phyloP scores from a whole-genome alignment of 2,888 invertebrate species.

The Icerya purchasi region DNA sequence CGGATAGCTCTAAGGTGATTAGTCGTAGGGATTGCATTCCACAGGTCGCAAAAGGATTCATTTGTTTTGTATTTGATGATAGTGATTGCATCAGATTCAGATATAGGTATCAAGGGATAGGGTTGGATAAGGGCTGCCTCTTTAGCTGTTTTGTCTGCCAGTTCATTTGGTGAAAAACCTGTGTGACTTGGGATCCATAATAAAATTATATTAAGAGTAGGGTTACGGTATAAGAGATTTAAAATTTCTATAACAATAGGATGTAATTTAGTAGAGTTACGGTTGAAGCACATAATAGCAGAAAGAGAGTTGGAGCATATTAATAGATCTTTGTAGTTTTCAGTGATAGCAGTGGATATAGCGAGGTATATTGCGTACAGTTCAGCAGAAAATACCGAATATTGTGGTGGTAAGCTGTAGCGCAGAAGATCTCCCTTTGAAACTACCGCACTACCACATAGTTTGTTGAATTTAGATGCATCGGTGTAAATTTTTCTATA shows the following conservation, averaged over 20 bases:
- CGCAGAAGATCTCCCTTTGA: neutral
- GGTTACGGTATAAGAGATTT: neutral
- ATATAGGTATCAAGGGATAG: neutral
- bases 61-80: neutral
- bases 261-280: neutral
- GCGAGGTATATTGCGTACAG: neutral
- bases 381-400: neutral
- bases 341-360: neutral
- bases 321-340: neutral
- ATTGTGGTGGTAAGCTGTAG: neutral
- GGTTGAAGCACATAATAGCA: neutral
- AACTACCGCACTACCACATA: neutral
- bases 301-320: neutral
- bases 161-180: neutral
- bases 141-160: neutral
- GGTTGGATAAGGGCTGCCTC: neutral
- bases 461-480: neutral
- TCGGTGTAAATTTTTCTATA: neutral
- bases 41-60: neutral
- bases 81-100: neutral
- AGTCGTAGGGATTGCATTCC: neutral
- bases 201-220: neutral
- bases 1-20: neutral
- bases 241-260: neutral
- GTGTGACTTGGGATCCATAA: neutral